Conservation (phyloP, 2,888 invertebrate species). For the Apamea monoglypha region DNA sequence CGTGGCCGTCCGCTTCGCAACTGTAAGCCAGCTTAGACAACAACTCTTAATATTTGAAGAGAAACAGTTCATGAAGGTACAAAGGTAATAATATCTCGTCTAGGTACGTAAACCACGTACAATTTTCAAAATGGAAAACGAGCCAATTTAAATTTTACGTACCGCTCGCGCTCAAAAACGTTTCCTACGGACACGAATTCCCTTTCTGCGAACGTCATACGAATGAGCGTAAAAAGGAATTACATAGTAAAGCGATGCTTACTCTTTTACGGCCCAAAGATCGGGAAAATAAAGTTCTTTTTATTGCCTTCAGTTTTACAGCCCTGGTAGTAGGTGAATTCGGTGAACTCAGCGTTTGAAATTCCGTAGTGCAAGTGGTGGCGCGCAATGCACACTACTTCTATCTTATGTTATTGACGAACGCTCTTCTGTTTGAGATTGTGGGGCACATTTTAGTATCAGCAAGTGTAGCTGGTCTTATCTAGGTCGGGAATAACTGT, state of each 20-base stretch:
- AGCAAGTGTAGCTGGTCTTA: conserved; percentile 38
- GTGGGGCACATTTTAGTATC: conserved; percentile 42
- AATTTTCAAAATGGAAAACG: conserved; percentile 69
- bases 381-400: conserved; percentile 44
- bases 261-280: conserved; percentile 82
- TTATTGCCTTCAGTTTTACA: conserved; percentile 84
- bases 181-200: conserved; percentile 69
- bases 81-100: conserved; percentile 53
- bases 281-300: conserved; percentile 85
- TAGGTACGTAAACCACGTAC: conserved; percentile 58
- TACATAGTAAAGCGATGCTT: conserved; percentile 84
- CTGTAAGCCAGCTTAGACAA: conserved; percentile 46
- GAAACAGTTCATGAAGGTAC: conserved; percentile 46
- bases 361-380: conserved; percentile 58
- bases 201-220: conserved; percentile 76
- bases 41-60: conserved; percentile 39
- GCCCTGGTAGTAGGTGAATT: conserved; percentile 80
- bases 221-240: conserved; percentile 80
- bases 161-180: conserved; percentile 65
- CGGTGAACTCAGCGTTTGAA: conserved; percentile 73
- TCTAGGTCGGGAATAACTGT: conserved; percentile 57
- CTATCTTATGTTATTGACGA: conserved; percentile 45
- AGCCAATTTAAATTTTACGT: conserved; percentile 79
- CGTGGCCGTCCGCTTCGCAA: conserved; percentile 23
- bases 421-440: conserved; percentile 36